phyloP scores from a whole-genome alignment of 2,888 invertebrate species.

The Digitonthophagus gazella region DNA sequence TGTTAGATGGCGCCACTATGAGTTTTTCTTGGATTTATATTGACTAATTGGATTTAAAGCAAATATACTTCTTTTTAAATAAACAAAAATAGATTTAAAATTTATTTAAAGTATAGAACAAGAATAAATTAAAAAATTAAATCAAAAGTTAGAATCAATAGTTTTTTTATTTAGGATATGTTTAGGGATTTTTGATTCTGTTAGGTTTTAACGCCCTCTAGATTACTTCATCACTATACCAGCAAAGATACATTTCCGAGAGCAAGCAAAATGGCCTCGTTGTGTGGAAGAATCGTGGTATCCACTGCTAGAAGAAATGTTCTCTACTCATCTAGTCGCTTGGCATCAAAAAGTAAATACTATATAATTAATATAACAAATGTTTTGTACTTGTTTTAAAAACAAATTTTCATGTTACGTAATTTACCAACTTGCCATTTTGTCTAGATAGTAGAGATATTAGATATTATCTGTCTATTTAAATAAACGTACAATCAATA shows the following conservation, averaged over 20 bases:
- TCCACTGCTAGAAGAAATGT: constrained; percentile 65
- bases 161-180: not conserved
- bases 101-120: no score
- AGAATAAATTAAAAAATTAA: no score
- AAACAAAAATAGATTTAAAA: no score
- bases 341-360: constrained; percentile 65
- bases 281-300: constrained; percentile 70
- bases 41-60: no score
- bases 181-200: constrained; percentile 13
- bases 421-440: constrained; percentile 40
- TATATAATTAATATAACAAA: no score
- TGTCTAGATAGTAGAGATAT: not conserved
- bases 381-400: constrained; percentile 18
- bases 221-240: constrained; percentile 3
- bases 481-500: not conserved
- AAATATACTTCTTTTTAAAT: no score
- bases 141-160: no score
- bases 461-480: not conserved
- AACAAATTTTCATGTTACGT: constrained; percentile 19
- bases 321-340: constrained; percentile 61
- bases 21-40: no score
- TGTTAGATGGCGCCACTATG: no score
- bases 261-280: constrained; percentile 66
- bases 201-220: constrained; percentile 20
- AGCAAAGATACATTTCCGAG: constrained; percentile 6